phyloP scores from a whole-genome alignment of 2,797 vertebrate species.

The Sparus aurata region DNA sequence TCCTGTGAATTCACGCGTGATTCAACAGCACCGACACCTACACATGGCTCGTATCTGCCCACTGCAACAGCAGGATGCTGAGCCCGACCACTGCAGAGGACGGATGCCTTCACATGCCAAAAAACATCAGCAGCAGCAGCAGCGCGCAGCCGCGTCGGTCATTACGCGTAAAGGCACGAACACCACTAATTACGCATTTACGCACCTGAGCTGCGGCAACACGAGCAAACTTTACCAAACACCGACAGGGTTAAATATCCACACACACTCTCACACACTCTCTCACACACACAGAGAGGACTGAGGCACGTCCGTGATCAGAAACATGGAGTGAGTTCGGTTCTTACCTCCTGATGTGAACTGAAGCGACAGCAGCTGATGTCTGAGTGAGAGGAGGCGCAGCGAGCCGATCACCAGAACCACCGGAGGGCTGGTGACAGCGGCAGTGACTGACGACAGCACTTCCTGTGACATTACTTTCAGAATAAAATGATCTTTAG shows the following conservation, averaged over 20 bases:
- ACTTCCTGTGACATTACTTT: slow-evolving; percentile 3
- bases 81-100: slow-evolving; percentile 36
- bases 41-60: not conserved
- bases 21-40: not conserved
- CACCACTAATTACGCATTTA: slow-evolving; percentile 2
- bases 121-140: not conserved
- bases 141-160: not conserved
- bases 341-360: slow-evolving; percentile 54
- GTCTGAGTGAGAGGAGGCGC: not conserved
- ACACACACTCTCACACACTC: not conserved
- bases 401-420: not conserved
- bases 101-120: slow-evolving; percentile 47
- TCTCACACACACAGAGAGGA: too few relatives aligned
- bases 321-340: accelerated
- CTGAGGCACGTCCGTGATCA: not conserved
- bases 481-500: slow-evolving; percentile 34
- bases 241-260: not conserved
- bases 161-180: slow-evolving; percentile 13
- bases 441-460: accelerated
- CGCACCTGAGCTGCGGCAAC: slow-evolving; percentile 11
- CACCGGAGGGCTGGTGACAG: not conserved
- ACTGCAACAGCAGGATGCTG: slow-evolving; percentile 7
- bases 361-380: not conserved
- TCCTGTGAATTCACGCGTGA: not conserved
- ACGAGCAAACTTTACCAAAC: slow-evolving; percentile 14